Base-by-base conservation (phyloP, 2,888 invertebrate genomes). In the Drosophila imparisetae region DNA sequence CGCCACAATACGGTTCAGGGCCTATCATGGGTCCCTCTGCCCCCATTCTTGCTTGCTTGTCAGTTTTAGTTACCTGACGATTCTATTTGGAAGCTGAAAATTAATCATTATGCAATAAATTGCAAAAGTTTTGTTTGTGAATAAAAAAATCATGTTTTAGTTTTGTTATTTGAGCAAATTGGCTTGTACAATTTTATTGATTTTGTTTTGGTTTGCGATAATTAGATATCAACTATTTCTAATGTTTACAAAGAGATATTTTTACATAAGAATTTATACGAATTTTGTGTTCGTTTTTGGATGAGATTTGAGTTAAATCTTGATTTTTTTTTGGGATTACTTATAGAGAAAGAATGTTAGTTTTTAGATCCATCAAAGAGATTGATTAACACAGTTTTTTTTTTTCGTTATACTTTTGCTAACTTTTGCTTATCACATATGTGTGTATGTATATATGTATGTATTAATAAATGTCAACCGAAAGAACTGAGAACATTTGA, bases 171-270 rank as follows among this genome's bases (percentile, higher is more conserved):
- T 79, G 86, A 86, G 91, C 91, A 91, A 91, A 91, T 90, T 90
- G 91, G 91, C 83, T 90, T 91, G 91, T 91, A 91, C 91, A 91
- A 91, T 91, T 91, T 91, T 91, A 91, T 91, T 91, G 86, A 86
- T 89, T 81, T 68, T 72, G 72, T 62, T 75, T 76, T 75, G 74
- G 73, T 53, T 65, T 62, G 49, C 30, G 66, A 70, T 64, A 11
- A n/a, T 65, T 66, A 38, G 21, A 55, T 71, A 70, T 64, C 4
- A 66, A 63, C 66, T 84, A 85, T 83, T 81, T 79, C 45, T 82
- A 86, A 83, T 75, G 59, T 78, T 78, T 69, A 82, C 73, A 84
- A 75, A 63, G 65, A 53, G 32, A 55, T 52, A 52, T 71, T 57
- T 49, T 36, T 58, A 63, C n/a, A 58, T 61, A 59, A 30, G 38